phyloP scores from a whole-genome alignment of 2,797 vertebrate genomes.

The Crax fasciolata region DNA sequence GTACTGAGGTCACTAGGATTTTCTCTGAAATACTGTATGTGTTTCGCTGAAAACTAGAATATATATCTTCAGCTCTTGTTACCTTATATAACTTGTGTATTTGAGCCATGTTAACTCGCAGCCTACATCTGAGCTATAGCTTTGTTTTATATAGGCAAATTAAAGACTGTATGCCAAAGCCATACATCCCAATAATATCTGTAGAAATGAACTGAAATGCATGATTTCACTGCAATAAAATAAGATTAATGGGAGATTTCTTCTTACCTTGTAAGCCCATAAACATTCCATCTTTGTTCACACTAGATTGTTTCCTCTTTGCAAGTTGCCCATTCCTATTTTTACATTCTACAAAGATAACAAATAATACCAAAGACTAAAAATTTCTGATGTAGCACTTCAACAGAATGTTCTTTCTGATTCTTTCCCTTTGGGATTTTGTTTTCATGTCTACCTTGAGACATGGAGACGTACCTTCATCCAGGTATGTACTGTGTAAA shows the following conservation, averaged over 20 bases:
- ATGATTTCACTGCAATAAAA: slow-evolving; percentile 14
- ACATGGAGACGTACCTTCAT: neutral
- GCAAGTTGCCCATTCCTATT: neutral
- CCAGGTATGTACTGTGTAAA: neutral
- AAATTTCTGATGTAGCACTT: neutral
- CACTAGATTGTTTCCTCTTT: slow-evolving; percentile 20
- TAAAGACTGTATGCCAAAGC: neutral
- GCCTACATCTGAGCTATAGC: neutral
- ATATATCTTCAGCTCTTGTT: neutral
- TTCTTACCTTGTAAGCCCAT: slow-evolving; percentile 12
- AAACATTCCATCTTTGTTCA: slow-evolving; percentile 28
- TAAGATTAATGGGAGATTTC: slow-evolving; percentile 28
- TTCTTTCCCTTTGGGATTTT: neutral
- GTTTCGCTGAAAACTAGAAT: neutral
- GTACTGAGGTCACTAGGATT: neutral
- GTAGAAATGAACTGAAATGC: neutral
- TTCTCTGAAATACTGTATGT: neutral
- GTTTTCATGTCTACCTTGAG: neutral
- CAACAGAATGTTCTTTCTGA: neutral
- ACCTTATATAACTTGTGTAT: neutral
- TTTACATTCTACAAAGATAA: slow-evolving; percentile 13
- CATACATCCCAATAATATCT: neutral
- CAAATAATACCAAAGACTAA: neutral
- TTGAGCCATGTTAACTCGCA: neutral
- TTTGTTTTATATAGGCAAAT: neutral